Percentiles rank a stretch among this genome's conserved stretches.
These are phyloP conservation scores for Tachysurus vachellii DNA, from an alignment of 2,113 vertebrate genomes.

Conservation along the genomic window DNA sequence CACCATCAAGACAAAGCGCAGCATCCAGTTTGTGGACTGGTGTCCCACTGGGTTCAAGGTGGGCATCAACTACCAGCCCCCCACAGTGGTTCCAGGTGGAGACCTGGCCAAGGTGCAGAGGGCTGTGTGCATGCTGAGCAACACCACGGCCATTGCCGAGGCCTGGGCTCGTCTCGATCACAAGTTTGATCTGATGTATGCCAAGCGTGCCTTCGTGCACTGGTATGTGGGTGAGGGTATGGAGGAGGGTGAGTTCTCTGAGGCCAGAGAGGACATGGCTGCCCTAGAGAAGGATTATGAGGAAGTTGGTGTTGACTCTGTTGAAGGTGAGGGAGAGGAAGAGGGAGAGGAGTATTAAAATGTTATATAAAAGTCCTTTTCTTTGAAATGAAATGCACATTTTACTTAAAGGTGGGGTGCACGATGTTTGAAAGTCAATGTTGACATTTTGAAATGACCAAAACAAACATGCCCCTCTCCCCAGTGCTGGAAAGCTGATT, in stretches of 20 bases:
- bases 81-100: slow-evolving; percentile 77
- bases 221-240: slow-evolving; percentile 69
- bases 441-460: too few species aligned
- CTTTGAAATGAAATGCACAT: not conserved
- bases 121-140: slow-evolving; percentile 80
- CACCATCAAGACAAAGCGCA: slow-evolving; percentile 77
- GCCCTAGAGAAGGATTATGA: slow-evolving; percentile 68
- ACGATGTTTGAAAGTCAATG: too few species aligned
- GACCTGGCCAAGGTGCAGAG: slow-evolving; percentile 82
- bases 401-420: not conserved
- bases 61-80: slow-evolving; percentile 72
- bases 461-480: too few species aligned
- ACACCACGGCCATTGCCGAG: slow-evolving; percentile 80
- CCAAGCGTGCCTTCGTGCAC: slow-evolving; percentile 75
- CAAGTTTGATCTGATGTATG: slow-evolving; percentile 81
- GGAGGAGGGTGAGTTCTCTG: slow-evolving; percentile 67
- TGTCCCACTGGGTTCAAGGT: slow-evolving; percentile 79
- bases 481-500: too few species aligned
- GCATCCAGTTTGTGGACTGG: slow-evolving; percentile 78
- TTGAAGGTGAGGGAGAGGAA: slow-evolving; percentile 87
- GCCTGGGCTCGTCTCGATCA: slow-evolving; percentile 81
- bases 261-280: slow-evolving; percentile 66
- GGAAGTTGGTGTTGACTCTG: slow-evolving; percentile 75
- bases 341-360: slow-evolving; percentile 79
- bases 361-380: not conserved